Base-by-base conservation (phyloP, 2,113 vertebrate genomes). In the Leptosomus discolor region DNA sequence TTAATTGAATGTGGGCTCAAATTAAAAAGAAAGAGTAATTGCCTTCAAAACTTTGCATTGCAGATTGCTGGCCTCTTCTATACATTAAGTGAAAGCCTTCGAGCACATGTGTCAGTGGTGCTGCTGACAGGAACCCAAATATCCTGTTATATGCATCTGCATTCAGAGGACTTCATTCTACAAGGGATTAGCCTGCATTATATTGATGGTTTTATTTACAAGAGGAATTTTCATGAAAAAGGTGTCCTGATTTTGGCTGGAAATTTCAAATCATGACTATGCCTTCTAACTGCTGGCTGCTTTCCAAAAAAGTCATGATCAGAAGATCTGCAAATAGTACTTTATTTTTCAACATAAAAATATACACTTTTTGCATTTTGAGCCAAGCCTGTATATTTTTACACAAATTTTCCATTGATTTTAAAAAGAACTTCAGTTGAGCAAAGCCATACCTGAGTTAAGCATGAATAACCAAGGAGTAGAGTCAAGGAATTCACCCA, bases 1-100 rank as follows among this genome's bases (percentile, higher is more conserved):
- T 95, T 91, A 94, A 94, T 63, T 93, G 76, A 94, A 76, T 45
- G 81, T 75, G 68, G 76, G 24, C 65, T 94, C 48, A 97, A 91
- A 96, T 96, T 86, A 95, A 89, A 96, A 81, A 92, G 53, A 93
- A 76, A 94, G 75, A 92, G 57, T 91, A 95, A 92, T 79, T 85
- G 64, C 80, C 86, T 87, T 87, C 74, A 75, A 94, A 95, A 84
- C 65, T 95, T 94, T 89, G 73, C 73, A 79, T 54, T 96, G 92
- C 84, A 90, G 61, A 94, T 85, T 64, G 23, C 77, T 87, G 73
- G 61, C n/a, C 75, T 95, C 32, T 93, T 88, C 73, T 77, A 88
- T 85, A 91, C 34, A 50, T 83, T 79, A 92, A 48, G 64, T 56
- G 34, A 91, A 95, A 96, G 76, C 45, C 69, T 84, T 81, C 3